Evolutionary conservation across 2,113 vertebrate species (phyloP).

Genomic region (Athene cunicularia): DNA sequence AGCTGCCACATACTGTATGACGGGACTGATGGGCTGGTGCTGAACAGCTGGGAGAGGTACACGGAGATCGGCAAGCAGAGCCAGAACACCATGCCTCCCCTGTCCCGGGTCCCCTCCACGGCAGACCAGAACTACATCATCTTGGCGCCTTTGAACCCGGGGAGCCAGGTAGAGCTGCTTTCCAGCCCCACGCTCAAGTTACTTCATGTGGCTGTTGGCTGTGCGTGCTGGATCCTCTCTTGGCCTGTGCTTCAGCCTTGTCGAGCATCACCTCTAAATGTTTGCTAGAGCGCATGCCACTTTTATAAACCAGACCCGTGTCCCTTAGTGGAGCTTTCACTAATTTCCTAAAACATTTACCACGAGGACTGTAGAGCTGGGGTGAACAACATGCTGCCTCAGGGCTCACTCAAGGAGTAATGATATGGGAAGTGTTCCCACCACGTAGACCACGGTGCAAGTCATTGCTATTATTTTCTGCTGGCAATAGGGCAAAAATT

Average conservation of each 20-base stretch:
- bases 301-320: background rate
- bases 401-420: background rate
- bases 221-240: background rate
- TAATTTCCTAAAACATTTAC: background rate
- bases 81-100: constrained; percentile 75
- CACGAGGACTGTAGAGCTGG: fast-evolving
- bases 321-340: background rate
- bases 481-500: background rate
- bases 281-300: background rate
- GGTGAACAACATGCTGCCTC: background rate
- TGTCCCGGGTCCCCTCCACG: constrained; percentile 80
- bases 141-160: constrained; percentile 87
- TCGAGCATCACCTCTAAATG: background rate
- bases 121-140: constrained; percentile 95
- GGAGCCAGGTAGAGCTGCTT: constrained; percentile 86
- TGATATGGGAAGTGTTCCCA: background rate
- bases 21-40: constrained; percentile 67
- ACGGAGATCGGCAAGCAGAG: constrained; percentile 78
- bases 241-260: background rate
- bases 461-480: background rate
- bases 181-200: fast-evolving
- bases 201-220: background rate
- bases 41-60: constrained; percentile 80
- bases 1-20: constrained; percentile 85
- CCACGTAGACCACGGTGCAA: background rate